These are phyloP conservation scores for Drosophila ogumai DNA, from an alignment of 1,140 invertebrate species.

Conservation along the genomic window DNA sequence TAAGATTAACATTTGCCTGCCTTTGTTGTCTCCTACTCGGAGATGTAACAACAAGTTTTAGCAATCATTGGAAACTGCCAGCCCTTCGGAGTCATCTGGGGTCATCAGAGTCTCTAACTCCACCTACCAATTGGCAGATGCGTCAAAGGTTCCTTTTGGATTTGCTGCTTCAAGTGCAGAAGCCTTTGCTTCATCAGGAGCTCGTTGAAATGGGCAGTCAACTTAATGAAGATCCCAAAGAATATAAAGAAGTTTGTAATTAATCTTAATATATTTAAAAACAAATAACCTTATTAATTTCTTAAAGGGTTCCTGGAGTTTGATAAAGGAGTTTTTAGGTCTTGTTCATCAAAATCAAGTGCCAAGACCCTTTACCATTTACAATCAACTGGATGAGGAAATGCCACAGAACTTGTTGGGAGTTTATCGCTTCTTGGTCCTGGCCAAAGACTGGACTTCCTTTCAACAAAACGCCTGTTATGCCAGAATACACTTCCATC, in stretches of 20 bases:
- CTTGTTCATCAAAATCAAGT: constrained; percentile 85
- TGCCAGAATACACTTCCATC: constrained; percentile 87
- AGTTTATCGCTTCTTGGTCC: constrained; percentile 88
- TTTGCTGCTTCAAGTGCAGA: constrained; percentile 74
- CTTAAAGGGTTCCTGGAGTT: constrained; percentile 41
- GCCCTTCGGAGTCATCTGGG: constrained; percentile 2
- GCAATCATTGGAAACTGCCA: constrained; percentile 21
- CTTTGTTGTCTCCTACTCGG: constrained; percentile 20
- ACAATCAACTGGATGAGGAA: constrained; percentile 85
- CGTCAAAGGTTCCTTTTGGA: constrained; percentile 63
- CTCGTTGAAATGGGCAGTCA: constrained; percentile 83
- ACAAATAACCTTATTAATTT: background rate
- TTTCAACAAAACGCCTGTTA: constrained; percentile 88
- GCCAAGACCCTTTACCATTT: constrained; percentile 46
- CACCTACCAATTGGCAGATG: constrained; percentile 15
- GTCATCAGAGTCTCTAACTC: background rate
- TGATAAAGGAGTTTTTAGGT: constrained; percentile 51
- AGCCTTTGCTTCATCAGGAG: constrained; percentile 59
- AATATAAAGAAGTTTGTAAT: constrained; percentile 47
- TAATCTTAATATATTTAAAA: background rate
- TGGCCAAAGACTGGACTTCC: constrained; percentile 87
- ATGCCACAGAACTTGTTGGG: constrained; percentile 87
- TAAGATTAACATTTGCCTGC: constrained; percentile 6
- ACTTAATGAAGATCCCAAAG: constrained; percentile 42
- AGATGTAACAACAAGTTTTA: background rate